Evolutionary conservation across 2,113 vertebrate genomes (phyloP).

Genomic region (Hypomesus transpacificus): DNA sequence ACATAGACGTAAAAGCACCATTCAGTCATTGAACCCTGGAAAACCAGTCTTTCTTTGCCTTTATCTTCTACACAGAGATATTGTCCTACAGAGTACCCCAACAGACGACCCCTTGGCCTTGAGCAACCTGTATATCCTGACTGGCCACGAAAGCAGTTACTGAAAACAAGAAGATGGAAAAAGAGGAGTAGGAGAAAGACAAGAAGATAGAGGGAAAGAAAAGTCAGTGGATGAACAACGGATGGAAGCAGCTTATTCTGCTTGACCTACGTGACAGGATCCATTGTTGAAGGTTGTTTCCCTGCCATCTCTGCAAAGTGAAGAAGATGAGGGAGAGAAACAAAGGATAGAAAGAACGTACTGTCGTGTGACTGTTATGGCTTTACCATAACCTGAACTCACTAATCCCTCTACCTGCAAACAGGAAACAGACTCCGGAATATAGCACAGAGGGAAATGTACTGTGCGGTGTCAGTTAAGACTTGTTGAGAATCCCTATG

Average conservation of each 20-base stretch:
- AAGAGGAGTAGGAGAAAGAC: not conserved
- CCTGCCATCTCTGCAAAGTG: no score
- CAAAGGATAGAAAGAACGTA: no score
- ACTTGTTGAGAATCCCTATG: not conserved
- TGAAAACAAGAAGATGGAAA: constrained; percentile 49
- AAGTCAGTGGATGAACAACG: not conserved
- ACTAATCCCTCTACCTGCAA: constrained; percentile 10
- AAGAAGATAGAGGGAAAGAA: not conserved
- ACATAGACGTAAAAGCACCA: not conserved
- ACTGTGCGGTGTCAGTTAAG: not conserved
- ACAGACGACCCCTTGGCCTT: constrained; percentile 75
- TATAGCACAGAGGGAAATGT: not conserved
- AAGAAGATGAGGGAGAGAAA: no score
- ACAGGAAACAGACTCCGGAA: not conserved
- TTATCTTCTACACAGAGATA: constrained; percentile 69
- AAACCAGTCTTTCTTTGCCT: not conserved
- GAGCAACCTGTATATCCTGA: constrained; percentile 86
- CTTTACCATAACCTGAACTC: constrained; percentile 7
- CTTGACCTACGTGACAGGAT: no score
- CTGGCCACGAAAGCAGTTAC: constrained; percentile 84
- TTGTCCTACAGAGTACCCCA: constrained; percentile 83
- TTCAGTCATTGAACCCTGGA: not conserved
- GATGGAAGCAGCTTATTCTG: no score
- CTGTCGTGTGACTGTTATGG: no score
- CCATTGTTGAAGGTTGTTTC: no score